A percentile compares a stretch with the other conserved stretches of the same genome.
Conservation (phyloP, 2,888 invertebrate species). For the Campopleginae sp. region DNA sequence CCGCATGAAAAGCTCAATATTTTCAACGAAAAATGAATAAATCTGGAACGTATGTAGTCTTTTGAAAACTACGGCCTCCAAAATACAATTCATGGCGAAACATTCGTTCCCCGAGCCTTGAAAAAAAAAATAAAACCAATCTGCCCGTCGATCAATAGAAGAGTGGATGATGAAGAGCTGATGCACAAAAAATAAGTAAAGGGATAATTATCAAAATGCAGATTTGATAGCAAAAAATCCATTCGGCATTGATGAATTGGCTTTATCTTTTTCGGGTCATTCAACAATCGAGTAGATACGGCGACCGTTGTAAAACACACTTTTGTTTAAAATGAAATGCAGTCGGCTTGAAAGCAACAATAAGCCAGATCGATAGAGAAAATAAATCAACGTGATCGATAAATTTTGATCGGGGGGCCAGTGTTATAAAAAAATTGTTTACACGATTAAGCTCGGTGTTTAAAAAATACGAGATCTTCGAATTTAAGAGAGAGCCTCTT, state of each 20-base stretch:
- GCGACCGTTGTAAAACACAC: neutral
- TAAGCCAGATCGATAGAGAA: constrained; percentile 17
- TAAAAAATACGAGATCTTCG: constrained; percentile 27
- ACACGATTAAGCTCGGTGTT: constrained; percentile 27
- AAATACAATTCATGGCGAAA: neutral
- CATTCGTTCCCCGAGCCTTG: neutral
- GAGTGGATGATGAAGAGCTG: neutral
- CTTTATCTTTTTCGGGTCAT: neutral
- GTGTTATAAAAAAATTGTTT: constrained; percentile 35
- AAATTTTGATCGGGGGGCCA: constrained; percentile 11
- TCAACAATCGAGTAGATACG: neutral
- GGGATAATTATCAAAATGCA: neutral
- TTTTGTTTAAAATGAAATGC: neutral
- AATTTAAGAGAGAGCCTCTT: constrained; percentile 36
- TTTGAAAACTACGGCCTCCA: neutral
- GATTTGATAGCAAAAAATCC: neutral
- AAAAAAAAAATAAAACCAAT: too few species aligned
- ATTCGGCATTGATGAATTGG: neutral
- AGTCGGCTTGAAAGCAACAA: neutral
- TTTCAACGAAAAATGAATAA: neutral
- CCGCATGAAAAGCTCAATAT: neutral
- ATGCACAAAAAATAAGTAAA: neutral
- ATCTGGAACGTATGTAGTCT: neutral
- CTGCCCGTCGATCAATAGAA: neutral
- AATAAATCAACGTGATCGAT: constrained; percentile 23